Evolutionary conservation across 2,113 vertebrate genomes (phyloP), one percentile per base, ranked within the genome.

Genomic region (Phalacrocorax aristotelis): DNA sequence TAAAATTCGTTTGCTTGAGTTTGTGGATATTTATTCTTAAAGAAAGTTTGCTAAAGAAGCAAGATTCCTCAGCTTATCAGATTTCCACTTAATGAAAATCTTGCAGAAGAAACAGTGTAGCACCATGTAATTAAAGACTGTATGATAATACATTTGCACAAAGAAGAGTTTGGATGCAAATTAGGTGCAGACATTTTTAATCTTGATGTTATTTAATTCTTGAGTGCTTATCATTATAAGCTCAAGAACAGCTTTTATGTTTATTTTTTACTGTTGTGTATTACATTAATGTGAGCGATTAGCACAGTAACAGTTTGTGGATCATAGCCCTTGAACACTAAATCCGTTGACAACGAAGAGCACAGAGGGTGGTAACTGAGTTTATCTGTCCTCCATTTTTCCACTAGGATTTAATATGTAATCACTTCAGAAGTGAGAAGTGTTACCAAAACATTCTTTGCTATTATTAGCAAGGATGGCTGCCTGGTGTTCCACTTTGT

Each of bases 161-260:
- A 90, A 89, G 58, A 64, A 74, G 61, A 68, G 13, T n/a, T 87
- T 55, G 58, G 42, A 94, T 90, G 66, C 52, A 94, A 93, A 95
- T 95, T 65, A 96, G 46, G 15, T 23, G 30, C 58, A 92, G 78
- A 87, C 15, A 83, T 85, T 87, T 94, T 93, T 97, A 86, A 93
- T 94, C 92, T 95, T 95, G 84, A 87, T 90, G 66, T 49, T 90
- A 77, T 83, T 95, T 83, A 96, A 86, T 90, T 96, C 38, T 70
- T 77, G 42, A 94, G n/a, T 70, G 36, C 42, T 90, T 95, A 91
- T 93, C 85, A 76, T 80, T 83, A 77, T 85, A 77, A 91, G 23
- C 54, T 92, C 49, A 92, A 86, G 93, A 57, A 0, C 4, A 86
- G 68, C 38, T 80, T 92, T 93, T 77, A 65, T 77, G 57, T 89